A percentile compares a stretch with the other conserved stretches of the same genome.
phyloP scores from a whole-genome alignment of 2,888 invertebrate genomes.

The Zele albiditarsus region DNA sequence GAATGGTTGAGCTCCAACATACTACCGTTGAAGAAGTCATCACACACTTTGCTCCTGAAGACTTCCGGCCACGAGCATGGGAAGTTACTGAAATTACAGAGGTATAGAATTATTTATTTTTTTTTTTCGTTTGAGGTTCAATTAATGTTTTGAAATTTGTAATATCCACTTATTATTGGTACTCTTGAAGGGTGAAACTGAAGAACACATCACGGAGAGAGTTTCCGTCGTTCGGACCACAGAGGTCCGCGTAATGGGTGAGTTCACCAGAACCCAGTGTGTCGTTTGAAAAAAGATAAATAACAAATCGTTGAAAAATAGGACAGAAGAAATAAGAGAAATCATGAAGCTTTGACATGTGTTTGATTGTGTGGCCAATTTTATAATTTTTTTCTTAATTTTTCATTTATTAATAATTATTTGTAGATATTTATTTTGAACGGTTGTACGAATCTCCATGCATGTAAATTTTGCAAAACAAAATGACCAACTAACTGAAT shows the following conservation, averaged over 20 bases:
- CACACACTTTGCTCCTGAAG: conserved; percentile 86
- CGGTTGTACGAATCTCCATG: conserved; percentile 8
- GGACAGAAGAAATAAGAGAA: conserved; percentile 55
- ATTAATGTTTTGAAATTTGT: neutral
- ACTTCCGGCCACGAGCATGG: conserved; percentile 88
- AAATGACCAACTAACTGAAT: conserved; percentile 14
- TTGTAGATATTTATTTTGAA: conserved; percentile 29
- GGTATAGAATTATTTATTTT: conserved; percentile 70
- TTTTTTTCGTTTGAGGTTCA: neutral
- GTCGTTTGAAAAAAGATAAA: conserved; percentile 66
- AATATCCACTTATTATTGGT: conserved; percentile 23
- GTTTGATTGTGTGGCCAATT: conserved; percentile 51
- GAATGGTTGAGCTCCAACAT: conserved; percentile 87
- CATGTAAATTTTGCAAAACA: conserved; percentile 15
- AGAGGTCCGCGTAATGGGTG: conserved; percentile 73
- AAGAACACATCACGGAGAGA: conserved; percentile 71
- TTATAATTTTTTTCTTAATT: conserved; percentile 41
- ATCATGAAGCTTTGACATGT: conserved; percentile 39
- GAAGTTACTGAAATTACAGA: conserved; percentile 82
- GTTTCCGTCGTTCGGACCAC: conserved; percentile 72
- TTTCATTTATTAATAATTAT: conserved; percentile 23
- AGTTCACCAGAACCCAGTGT: conserved; percentile 66
- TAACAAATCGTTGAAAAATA: conserved; percentile 68
- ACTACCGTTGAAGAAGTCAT: conserved; percentile 89
- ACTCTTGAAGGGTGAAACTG: conserved; percentile 66